phyloP scores from a whole-genome alignment of 2,113 vertebrate species.

The Cyprinodon brontotheroides region DNA sequence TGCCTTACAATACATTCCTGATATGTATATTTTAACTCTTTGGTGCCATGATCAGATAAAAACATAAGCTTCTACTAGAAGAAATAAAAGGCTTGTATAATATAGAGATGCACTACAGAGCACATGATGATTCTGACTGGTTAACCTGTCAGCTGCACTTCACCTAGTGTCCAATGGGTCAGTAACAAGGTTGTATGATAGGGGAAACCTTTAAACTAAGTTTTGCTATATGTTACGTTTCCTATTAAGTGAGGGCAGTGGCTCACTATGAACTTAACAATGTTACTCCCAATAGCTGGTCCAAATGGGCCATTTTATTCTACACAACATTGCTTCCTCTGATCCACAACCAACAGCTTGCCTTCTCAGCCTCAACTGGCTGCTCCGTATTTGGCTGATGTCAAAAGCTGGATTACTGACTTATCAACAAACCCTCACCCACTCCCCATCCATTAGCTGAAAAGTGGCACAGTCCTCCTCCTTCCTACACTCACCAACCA shows the following conservation, averaged over 20 bases:
- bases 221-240: not conserved
- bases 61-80: slow-evolving; percentile 26
- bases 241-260: not conserved
- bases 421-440: not conserved
- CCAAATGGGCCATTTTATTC: not conserved
- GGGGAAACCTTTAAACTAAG: not conserved
- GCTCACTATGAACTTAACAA: not conserved
- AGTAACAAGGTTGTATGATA: not conserved
- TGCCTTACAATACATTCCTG: not conserved
- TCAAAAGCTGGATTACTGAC: not conserved
- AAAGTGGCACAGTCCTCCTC: not conserved
- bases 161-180: too few relatives aligned
- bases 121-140: not conserved
- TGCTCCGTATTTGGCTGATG: too few relatives aligned
- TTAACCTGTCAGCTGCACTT: not conserved
- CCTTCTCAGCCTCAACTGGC: too few relatives aligned
- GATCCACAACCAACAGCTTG: not conserved
- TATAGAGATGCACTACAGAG: not conserved
- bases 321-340: not conserved
- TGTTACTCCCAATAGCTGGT: not conserved
- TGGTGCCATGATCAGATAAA: slow-evolving; percentile 15
- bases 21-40: not conserved
- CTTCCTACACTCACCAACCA: not conserved
- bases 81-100: slow-evolving; percentile 25
- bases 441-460: not conserved